Base-by-base conservation (phyloP, 2,797 vertebrate species). In the Siniperca obscura region DNA sequence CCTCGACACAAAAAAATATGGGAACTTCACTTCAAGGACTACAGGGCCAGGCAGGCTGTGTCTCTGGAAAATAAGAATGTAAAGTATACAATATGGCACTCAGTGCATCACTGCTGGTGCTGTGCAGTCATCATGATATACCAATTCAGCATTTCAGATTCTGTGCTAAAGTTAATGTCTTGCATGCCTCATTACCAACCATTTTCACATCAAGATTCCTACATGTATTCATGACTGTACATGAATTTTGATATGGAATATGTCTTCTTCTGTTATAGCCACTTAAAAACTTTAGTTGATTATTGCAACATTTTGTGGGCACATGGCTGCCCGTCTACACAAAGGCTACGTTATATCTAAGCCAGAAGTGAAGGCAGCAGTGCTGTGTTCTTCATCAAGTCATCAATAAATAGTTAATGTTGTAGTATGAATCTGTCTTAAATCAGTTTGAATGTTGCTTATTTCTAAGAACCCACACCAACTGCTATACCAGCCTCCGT, bases 11-110 rank as follows among this genome's bases (percentile, higher is more conserved):
- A 14, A 83, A 48, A 78, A 66, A 88, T 73, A 65, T 66, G 46
- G 34, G 67, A 77, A 73, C 53, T 69, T 80, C 13, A 74, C 56
- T 83, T 84, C 50, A 84, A 90, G 74, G 76, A 83, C 66, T 5
- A 42, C 17, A 38, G 30, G 5, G 46, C 12, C 19, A n/a, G 30
- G 34, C 17, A n/a, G 46, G 3, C n/a, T 21, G 40, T 21, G 46
- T 64, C 40, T 62, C 65, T 46, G 50, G 44, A 40, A 50, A 67
- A 76, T n/a, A 64, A 46, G 34, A 52, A n/a, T 52, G 57, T 68
- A 60, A 75, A 60, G n/a, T 25, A 16, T 9, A 16, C 11, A 61
- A 4, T 19, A 22, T 21, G 38, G 5, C 14, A 3, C 16, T 4
- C 16, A 53, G 36, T 5, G 64, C 22, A 72, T 69, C 38, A 13